A percentile compares a stretch with the other conserved stretches of the same genome.
These are phyloP conservation scores for Tor tambroides DNA, from an alignment of 2,113 vertebrate species.

Conservation along the genomic window DNA sequence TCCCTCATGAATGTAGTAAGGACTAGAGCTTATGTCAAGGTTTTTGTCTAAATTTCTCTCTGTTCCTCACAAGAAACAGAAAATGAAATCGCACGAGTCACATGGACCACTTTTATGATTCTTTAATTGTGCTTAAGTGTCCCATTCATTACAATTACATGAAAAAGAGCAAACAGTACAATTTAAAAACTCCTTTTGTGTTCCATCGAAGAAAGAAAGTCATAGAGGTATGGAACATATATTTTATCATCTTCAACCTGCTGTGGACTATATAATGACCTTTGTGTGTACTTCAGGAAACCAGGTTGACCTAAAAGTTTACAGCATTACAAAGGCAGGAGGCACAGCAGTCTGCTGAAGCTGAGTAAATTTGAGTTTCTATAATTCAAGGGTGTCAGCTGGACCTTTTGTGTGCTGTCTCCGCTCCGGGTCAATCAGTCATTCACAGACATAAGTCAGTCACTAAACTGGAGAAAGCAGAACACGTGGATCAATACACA, in stretches of 20 bases:
- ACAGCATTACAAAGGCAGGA: background rate
- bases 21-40: background rate
- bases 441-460: slow-evolving; percentile 26
- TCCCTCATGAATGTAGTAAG: background rate
- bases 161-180: background rate
- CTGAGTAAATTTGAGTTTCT: slow-evolving; percentile 16
- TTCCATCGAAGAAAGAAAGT: background rate
- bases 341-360: background rate
- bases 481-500: slow-evolving; percentile 30
- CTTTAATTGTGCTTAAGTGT: background rate
- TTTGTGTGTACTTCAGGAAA: too few species aligned
- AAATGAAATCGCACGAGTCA: background rate
- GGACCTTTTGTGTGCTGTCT: background rate
- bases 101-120: background rate
- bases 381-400: background rate
- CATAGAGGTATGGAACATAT: background rate
- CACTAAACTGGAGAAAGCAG: background rate
- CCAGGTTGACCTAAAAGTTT: slow-evolving; percentile 9
- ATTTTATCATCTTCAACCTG: background rate
- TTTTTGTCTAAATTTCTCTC: background rate
- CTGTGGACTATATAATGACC: background rate
- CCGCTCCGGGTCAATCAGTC: slow-evolving; percentile 1
- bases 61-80: background rate
- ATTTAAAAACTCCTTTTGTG: background rate
- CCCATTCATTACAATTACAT: background rate